phyloP scores from a whole-genome alignment of 2,113 vertebrate species.

The Neomonachus schauinslandi region DNA sequence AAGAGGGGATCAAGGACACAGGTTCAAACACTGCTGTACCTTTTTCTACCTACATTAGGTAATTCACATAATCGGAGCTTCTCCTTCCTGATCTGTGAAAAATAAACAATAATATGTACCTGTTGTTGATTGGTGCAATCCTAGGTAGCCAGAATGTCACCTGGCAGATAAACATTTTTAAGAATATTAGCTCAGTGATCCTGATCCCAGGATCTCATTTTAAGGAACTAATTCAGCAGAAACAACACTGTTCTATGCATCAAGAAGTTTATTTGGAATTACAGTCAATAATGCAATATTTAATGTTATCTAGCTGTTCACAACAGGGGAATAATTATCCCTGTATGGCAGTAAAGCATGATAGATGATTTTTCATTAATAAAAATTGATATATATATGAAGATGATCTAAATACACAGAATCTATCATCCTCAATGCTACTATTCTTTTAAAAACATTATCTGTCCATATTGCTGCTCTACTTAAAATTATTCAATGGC shows the following conservation, averaged over 20 bases:
- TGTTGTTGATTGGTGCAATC: not conserved
- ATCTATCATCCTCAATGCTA: not conserved
- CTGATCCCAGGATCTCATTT: not conserved
- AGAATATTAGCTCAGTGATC: not conserved
- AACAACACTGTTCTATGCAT: not conserved
- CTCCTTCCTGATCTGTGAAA: constrained; percentile 26
- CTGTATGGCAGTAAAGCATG: not conserved
- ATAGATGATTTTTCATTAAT: not conserved
- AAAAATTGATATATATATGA: not conserved
- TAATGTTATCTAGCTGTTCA: not conserved
- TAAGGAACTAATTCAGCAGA: not conserved
- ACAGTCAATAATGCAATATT: not conserved
- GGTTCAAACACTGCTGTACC: not conserved
- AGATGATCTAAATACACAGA: not conserved
- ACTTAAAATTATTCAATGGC: not conserved
- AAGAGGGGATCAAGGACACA: not conserved
- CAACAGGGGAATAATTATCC: not conserved
- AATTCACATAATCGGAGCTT: not conserved
- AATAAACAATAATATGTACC: not conserved
- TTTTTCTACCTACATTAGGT: not conserved
- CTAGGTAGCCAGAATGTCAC: not conserved
- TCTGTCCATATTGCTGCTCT: not conserved
- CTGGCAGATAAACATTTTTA: not conserved
- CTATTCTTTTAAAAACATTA: not conserved
- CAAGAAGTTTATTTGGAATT: not conserved